Conservation (phyloP, 23 tunicate genomes). For the Halocynthia aurantium region DNA sequence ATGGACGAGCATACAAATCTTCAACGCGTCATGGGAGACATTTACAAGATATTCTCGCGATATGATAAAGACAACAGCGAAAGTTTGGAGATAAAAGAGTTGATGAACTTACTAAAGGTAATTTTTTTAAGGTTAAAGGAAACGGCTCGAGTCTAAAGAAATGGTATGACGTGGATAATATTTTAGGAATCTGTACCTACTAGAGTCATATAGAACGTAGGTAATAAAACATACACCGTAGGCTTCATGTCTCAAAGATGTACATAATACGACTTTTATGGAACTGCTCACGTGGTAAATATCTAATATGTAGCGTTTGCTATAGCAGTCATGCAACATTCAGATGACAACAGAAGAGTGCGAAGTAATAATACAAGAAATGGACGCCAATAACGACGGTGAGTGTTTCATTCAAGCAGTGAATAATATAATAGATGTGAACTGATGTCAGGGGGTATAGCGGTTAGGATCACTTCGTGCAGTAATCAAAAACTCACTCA, state of each 20-base stretch:
- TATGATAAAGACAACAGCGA: conserved; percentile 47
- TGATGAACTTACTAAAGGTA: conserved; percentile 33
- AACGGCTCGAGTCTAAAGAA: not conserved
- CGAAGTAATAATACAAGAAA: conserved; percentile 14
- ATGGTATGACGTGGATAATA: no score
- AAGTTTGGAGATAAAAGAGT: conserved; percentile 24
- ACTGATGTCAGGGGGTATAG: not conserved
- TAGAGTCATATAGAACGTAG: no score
- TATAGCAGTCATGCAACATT: conserved; percentile 38
- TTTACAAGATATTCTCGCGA: conserved; percentile 24
- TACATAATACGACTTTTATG: no score
- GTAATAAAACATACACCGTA: no score
- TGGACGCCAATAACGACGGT: conserved; percentile 53
- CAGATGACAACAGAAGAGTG: conserved; percentile 33
- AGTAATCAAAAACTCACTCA: not conserved
- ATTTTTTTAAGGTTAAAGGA: not conserved
- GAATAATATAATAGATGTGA: not conserved
- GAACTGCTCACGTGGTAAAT: no score
- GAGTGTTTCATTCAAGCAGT: not conserved
- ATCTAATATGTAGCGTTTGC: not conserved
- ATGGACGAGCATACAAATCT: not conserved
- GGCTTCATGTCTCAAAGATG: no score
- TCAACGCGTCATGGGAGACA: conserved; percentile 1
- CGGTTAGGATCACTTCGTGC: no score
- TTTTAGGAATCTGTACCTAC: no score